These are phyloP conservation scores for Pontoporia blainvillei DNA, from an alignment of 2,113 vertebrate species.

Conservation along the genomic window DNA sequence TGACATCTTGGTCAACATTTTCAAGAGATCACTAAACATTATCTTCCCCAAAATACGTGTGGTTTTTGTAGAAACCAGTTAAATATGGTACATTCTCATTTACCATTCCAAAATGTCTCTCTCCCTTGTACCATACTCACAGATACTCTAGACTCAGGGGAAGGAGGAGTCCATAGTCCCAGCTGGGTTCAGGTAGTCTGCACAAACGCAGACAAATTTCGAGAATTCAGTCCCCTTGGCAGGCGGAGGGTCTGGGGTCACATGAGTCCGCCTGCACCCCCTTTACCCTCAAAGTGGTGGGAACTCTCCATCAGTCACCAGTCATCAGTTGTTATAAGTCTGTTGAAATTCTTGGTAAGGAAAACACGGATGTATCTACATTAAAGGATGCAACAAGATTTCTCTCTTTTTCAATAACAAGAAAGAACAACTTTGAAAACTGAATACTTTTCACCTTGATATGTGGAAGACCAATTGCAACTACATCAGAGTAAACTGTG, in stretches of 20 bases:
- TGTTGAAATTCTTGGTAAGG: background rate
- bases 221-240: background rate
- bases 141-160: background rate
- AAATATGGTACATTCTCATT: background rate
- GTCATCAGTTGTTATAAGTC: background rate
- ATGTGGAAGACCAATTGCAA: background rate
- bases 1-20: background rate
- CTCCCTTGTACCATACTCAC: background rate
- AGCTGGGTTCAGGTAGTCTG: background rate
- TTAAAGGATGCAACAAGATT: background rate
- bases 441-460: background rate
- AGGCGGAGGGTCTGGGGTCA: background rate
- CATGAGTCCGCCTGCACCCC: rapidly evolving
- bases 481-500: background rate
- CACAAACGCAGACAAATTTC: background rate
- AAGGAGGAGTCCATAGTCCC: background rate
- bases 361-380: background rate
- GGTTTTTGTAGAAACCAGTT: background rate
- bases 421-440: background rate
- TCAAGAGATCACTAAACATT: background rate
- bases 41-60: background rate
- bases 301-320: background rate
- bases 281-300: background rate
- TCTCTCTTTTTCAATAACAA: background rate
- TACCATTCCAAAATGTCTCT: background rate